A percentile compares a stretch with the other conserved stretches of the same genome.
These are phyloP conservation scores for Liopterus haemorrhoidalis DNA, from an alignment of 2,888 invertebrate species.

Conservation along the genomic window DNA sequence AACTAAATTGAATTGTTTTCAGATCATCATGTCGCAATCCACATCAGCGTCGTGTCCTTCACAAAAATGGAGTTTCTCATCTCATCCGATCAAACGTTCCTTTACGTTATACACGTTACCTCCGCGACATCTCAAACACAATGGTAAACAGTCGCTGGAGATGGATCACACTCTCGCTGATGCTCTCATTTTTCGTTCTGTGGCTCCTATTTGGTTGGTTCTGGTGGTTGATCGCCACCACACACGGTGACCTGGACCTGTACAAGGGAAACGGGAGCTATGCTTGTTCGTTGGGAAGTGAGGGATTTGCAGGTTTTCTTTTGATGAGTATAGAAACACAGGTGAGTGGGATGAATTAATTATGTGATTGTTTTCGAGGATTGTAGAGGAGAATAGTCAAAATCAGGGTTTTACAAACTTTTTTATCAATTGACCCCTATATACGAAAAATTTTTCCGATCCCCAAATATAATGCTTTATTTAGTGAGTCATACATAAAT, in stretches of 20 bases:
- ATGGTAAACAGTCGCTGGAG: conserved; percentile 70
- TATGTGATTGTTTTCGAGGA: too few species aligned
- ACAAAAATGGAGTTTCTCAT: conserved; percentile 10
- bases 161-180: conserved; percentile 59
- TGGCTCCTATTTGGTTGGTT: conserved; percentile 75
- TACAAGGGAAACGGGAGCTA: conserved; percentile 48
- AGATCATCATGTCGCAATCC: background rate
- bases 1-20: too few species aligned
- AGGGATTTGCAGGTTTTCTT: conserved; percentile 59
- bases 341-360: conserved; percentile 44
- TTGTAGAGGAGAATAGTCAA: too few species aligned
- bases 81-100: conserved; percentile 10
- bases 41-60: conserved; percentile 11
- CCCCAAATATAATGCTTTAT: too few species aligned
- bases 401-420: too few species aligned
- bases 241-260: conserved; percentile 66
- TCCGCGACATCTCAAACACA: conserved; percentile 54
- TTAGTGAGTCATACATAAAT: too few species aligned
- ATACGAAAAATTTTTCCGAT: too few species aligned
- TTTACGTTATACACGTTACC: conserved; percentile 28
- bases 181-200: conserved; percentile 59
- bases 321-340: conserved; percentile 86
- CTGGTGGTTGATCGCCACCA: conserved; percentile 71
- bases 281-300: conserved; percentile 55
- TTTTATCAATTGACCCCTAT: too few species aligned